A percentile compares a stretch with the other conserved stretches of the same genome.
These are phyloP conservation scores for Cercocebus atys DNA, from an alignment of 2,113 vertebrate genomes.

Conservation along the genomic window DNA sequence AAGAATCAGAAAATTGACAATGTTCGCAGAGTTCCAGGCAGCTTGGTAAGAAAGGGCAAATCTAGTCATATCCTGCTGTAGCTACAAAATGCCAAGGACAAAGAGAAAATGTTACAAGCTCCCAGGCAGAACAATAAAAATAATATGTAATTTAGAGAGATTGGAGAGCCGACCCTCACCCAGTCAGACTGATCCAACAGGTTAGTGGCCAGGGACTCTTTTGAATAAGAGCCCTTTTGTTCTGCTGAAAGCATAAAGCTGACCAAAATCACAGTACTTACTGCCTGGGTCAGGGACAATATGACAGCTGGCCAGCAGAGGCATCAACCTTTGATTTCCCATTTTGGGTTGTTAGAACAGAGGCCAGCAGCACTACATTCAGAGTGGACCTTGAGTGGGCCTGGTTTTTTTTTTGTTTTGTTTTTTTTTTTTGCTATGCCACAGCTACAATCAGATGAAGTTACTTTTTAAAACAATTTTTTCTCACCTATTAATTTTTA, in stretches of 20 bases:
- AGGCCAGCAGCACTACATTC: not conserved
- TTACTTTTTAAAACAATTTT: not conserved
- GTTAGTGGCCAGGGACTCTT: slow-evolving; percentile 33
- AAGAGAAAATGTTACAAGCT: not conserved
- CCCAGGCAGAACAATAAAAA: slow-evolving; percentile 18
- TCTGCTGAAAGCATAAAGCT: not conserved
- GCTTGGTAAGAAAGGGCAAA: not conserved
- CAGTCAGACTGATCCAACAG: not conserved
- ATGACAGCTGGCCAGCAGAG: not conserved
- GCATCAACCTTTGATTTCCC: not conserved
- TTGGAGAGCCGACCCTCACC: not conserved
- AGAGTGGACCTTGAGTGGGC: not conserved
- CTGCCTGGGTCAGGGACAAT: slow-evolving; percentile 21
- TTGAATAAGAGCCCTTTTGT: slow-evolving; percentile 42
- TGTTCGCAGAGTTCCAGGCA: not conserved
- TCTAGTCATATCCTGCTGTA: not conserved
- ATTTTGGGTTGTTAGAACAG: not conserved
- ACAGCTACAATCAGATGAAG: not conserved
- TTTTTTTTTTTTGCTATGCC: not conserved
- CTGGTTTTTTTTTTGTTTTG: not conserved
- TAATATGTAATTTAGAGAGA: not conserved
- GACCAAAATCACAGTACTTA: not conserved
- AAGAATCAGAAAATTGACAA: not conserved
- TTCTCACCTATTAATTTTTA: not conserved
- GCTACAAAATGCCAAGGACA: not conserved